Evolutionary conservation across 2,113 vertebrate genomes (phyloP).

Genomic region (Atractosteus spatula): DNA sequence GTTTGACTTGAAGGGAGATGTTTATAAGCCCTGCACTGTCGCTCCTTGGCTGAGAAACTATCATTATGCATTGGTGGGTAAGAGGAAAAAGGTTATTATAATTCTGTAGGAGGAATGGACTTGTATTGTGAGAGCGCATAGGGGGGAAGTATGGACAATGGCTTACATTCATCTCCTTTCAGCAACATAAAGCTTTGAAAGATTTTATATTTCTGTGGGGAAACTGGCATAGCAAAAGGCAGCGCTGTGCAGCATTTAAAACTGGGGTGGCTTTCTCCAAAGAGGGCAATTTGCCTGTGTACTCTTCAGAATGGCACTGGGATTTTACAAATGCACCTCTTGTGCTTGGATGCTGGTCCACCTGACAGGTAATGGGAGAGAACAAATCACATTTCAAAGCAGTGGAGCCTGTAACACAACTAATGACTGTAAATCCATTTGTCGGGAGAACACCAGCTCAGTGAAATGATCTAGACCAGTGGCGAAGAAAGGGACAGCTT

Average conservation of each 20-base stretch:
- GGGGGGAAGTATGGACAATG: neutral
- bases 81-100: too few species aligned
- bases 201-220: neutral
- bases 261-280: neutral
- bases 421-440: constrained; percentile 54
- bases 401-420: constrained; percentile 46
- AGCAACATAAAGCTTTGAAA: constrained; percentile 19
- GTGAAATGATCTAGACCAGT: constrained; percentile 31
- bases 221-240: too few species aligned
- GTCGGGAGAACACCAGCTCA: constrained; percentile 29
- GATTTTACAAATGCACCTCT: constrained; percentile 10
- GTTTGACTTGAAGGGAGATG: neutral
- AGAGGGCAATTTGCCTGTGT: constrained; percentile 1
- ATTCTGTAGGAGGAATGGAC: too few species aligned
- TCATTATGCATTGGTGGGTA: too few species aligned
- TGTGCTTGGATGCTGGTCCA: constrained; percentile 29
- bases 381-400: constrained; percentile 38
- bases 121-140: too few species aligned
- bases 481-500: constrained; percentile 44
- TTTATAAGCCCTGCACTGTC: neutral
- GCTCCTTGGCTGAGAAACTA: too few species aligned
- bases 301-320: neutral
- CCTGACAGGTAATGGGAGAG: constrained; percentile 41
- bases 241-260: too few species aligned
- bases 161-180: constrained; percentile 24